Evolutionary conservation across 1,140 invertebrate species (phyloP), one percentile per base, ranked within the genome.

Genomic region (Panulirus ornatus): DNA sequence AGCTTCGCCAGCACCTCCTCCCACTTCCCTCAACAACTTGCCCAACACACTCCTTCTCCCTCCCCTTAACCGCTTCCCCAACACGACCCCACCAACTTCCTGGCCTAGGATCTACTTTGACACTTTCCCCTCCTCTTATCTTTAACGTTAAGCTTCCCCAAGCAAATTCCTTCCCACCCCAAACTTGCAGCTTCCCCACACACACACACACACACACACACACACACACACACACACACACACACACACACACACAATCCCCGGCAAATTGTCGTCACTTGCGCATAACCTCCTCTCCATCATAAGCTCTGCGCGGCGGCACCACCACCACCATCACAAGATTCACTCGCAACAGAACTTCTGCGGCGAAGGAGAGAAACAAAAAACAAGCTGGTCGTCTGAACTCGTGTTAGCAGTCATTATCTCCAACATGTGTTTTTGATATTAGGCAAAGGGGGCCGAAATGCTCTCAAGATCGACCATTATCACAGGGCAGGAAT

Each of bases 381-480:
- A 47, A 47, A 47, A 47, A 47, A 47, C 44, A 47, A 47, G 44
- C 14, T 14, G 44, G 5, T 47, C 44, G 44, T 14, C 44, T 47
- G 44, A 47, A 47, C 44, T 47, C 14, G 70, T 2, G 70, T 8
- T n/a, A 76, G 38, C 14, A 11, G 27, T 81, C 78, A 81, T 81
- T 81, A 81, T 34, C 30, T 30, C 51, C 16, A n/a, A 38, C 78
- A 81, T 81, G 78, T 81, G 78, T 81, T 81, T 81, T 81, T 81
- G 78, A 81, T 81, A 81, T 81, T 81, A 81, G 22, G 78, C 78
- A 54, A 81, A 81, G 58, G 51, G 70, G 78, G 38, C 30, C 47
- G 78, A 81, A 81, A 81, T 51, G 78, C 30, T 58, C 78, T 54
- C 30, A 38, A 81, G 78, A 81, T 54, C 78, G 14, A 2, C 51